These are phyloP conservation scores for Elachura formosa DNA, from an alignment of 2,113 vertebrate species.

Conservation along the genomic window DNA sequence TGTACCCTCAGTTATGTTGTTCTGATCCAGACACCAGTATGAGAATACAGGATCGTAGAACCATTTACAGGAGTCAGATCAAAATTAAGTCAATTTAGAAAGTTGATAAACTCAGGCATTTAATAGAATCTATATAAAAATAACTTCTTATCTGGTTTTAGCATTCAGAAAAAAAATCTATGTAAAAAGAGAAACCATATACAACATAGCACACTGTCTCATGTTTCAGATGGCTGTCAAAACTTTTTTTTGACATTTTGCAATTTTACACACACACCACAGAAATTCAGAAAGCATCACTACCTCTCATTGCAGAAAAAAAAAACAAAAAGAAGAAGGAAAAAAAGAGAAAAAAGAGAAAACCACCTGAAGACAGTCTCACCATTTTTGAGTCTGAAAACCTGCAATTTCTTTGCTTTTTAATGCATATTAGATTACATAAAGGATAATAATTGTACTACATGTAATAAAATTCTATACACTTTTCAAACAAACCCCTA, in stretches of 20 bases:
- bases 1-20: not conserved
- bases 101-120: not conserved
- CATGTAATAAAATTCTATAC: not conserved
- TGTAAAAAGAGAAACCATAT: not conserved
- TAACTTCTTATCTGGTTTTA: not conserved
- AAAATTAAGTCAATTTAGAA: not conserved
- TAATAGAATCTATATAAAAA: not conserved
- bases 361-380: not conserved
- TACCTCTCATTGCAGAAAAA: not conserved
- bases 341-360: not conserved
- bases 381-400: not conserved
- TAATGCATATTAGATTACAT: not conserved
- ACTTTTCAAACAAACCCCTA: not conserved
- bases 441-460: not conserved
- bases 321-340: not conserved
- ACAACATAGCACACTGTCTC: not conserved
- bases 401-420: not conserved
- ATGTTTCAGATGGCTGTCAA: not conserved
- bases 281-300: not conserved
- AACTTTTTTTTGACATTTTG: not conserved
- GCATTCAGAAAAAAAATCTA: not conserved
- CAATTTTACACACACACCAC: not conserved
- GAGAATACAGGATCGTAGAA: not conserved
- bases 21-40: not conserved
- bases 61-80: not conserved